These are phyloP conservation scores for Pomacea maculata DNA, from an alignment of 1,140 invertebrate genomes.

Conservation along the genomic window DNA sequence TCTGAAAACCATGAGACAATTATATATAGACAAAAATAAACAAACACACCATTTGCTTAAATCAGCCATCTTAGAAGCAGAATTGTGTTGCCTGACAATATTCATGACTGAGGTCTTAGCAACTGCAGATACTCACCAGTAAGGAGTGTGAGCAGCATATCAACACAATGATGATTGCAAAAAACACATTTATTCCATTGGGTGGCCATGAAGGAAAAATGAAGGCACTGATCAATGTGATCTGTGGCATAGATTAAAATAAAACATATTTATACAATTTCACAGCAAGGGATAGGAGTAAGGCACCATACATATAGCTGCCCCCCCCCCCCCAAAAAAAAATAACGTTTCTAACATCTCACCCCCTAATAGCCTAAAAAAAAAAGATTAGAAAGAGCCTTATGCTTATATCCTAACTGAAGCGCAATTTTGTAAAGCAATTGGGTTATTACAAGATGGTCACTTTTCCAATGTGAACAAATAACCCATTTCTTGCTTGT, in stretches of 20 bases:
- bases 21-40: not conserved
- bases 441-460: not conserved
- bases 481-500: no score
- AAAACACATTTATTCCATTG: conserved; percentile 59
- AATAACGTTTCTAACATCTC: no score
- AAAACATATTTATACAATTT: not conserved
- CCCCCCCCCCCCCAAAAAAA: not conserved
- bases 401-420: not conserved
- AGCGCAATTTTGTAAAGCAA: not conserved
- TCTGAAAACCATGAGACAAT: conserved; percentile 55
- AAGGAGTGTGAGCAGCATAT: conserved; percentile 57
- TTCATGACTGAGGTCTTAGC: not conserved
- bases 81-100: not conserved
- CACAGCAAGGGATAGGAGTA: not conserved
- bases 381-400: not conserved
- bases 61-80: not conserved
- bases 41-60: not conserved
- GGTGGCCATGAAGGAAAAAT: conserved; percentile 53
- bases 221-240: conserved; percentile 62
- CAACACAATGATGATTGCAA: conserved; percentile 57
- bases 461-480: not conserved
- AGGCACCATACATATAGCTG: not conserved
- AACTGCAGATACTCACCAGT: conserved; percentile 43
- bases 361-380: not conserved
- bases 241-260: conserved; percentile 40